Evolutionary conservation across 2,113 vertebrate genomes (phyloP), one percentile per base, ranked within the genome.

Genomic region (Leucoraja erinaceus): DNA sequence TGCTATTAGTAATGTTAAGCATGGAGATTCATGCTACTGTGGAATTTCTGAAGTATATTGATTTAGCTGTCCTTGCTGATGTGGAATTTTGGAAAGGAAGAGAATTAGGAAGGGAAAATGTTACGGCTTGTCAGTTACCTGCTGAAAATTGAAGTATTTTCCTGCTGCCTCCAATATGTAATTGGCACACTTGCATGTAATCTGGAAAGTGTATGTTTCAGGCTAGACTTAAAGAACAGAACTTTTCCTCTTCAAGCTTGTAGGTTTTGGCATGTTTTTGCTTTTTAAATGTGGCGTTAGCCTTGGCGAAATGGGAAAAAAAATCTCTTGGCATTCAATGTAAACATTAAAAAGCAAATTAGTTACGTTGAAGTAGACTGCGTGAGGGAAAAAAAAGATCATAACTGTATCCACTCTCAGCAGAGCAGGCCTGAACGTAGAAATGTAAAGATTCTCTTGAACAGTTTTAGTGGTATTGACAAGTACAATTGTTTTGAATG

Each of bases 31-130:
- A 59, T 11, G 78, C 47, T 81, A 25, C 78, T 22, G 20, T 81
- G 78, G 78, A 9, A 22, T 25, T 81, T 84, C 7, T 59, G 11
- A 84, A 84, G 56, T 59, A 28, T 84, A 84, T 56, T 61, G 0
- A 5, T 84, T 59, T 84, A n/a, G 59, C 54, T 84, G 11, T 28
- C 10, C 25, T 84, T 61, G 81, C 81, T 84, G 81, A 61, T 84
- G 81, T 84, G 81, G 81, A 59, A n/a, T 59, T 84, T 84, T 61
- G 81, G 81, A 61, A 84, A 84, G 54, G 81, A 84, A 81, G 47
- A 81, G 61, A 25, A 3, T 61, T 12, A 47, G 54, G 78, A 56
- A 54, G 81, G 81, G 54, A 61, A 84, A 84, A 84, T 56, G n/a
- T 84, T 84, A 25, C 61, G 81, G 54, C 25, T 84, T n/a, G 54